Percentiles rank a stretch among this genome's conserved stretches.
Evolutionary conservation across 2,797 vertebrate species (phyloP).

Genomic region (Chromis chromis): DNA sequence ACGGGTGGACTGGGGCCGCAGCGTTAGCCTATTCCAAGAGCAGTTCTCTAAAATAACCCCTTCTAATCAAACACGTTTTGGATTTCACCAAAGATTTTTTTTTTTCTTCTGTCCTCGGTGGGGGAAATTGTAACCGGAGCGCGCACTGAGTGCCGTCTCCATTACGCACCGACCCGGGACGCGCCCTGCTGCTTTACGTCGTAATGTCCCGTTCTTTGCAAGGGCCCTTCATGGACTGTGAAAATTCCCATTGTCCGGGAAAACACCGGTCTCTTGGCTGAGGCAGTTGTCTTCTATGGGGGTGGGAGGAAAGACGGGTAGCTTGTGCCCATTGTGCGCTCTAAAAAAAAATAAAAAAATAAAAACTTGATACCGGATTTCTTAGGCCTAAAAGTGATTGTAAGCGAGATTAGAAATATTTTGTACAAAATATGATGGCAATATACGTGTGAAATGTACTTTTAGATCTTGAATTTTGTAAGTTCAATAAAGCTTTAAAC

Average conservation of each 20-base stretch:
- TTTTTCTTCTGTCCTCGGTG: not conserved
- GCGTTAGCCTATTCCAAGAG: not conserved
- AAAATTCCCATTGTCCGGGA: not conserved
- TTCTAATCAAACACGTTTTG: not conserved
- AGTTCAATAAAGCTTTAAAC: slow-evolving; percentile 61
- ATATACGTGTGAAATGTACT: slow-evolving; percentile 7
- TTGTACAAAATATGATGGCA: slow-evolving; percentile 5
- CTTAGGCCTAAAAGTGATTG: slow-evolving; percentile 7
- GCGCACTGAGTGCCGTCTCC: not conserved
- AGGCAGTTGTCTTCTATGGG: not conserved
- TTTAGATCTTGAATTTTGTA: slow-evolving; percentile 47
- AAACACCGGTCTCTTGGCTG: not conserved
- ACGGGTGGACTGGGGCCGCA: not conserved
- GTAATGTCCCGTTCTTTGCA: not conserved
- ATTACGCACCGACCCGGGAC: not conserved
- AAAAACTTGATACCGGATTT: slow-evolving; percentile 13
- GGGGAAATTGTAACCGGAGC: not conserved
- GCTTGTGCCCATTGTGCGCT: not conserved
- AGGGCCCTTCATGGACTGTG: slow-evolving; percentile 1
- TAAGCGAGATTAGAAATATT: slow-evolving; percentile 9
- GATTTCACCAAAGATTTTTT: not conserved
- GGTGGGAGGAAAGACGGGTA: not conserved
- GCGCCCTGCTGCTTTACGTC: not conserved
- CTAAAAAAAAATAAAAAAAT: fast-evolving
- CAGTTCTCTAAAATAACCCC: not conserved